These are phyloP conservation scores for Drosophila hamatofila DNA, from an alignment of 2,888 invertebrate species.

Conservation along the genomic window DNA sequence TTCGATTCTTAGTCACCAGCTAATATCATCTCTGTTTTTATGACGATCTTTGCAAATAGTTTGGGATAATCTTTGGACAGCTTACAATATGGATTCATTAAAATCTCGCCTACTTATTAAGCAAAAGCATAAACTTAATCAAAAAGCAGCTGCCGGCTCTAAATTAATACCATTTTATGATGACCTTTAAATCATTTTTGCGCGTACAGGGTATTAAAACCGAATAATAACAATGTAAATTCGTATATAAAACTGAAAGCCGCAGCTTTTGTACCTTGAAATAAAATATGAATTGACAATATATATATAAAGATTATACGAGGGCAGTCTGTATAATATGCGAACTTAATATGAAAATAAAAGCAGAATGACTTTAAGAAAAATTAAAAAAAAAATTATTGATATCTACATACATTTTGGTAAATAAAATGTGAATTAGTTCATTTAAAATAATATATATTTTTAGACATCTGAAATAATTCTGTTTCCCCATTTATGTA, in stretches of 20 bases:
- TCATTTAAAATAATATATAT: too few relatives aligned
- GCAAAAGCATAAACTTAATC: neutral
- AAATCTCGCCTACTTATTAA: neutral
- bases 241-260: neutral
- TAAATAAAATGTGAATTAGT: neutral
- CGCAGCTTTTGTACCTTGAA: neutral
- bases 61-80: neutral
- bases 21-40: neutral
- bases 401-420: too few relatives aligned
- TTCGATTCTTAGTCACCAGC: neutral
- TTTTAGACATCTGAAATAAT: too few relatives aligned
- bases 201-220: neutral
- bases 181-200: conserved; percentile 3
- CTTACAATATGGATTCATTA: too few relatives aligned
- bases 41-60: too few relatives aligned
- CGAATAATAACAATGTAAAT: neutral
- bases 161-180: conserved; percentile 7
- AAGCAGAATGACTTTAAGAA: too few relatives aligned
- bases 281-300: conserved; percentile 5
- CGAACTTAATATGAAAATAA: too few relatives aligned
- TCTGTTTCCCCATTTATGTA: too few relatives aligned
- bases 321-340: neutral
- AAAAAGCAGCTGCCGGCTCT: neutral
- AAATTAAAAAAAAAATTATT: neutral
- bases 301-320: neutral